Conservation (phyloP, 2,797 vertebrate species). For the Eidolon dupreanum region DNA sequence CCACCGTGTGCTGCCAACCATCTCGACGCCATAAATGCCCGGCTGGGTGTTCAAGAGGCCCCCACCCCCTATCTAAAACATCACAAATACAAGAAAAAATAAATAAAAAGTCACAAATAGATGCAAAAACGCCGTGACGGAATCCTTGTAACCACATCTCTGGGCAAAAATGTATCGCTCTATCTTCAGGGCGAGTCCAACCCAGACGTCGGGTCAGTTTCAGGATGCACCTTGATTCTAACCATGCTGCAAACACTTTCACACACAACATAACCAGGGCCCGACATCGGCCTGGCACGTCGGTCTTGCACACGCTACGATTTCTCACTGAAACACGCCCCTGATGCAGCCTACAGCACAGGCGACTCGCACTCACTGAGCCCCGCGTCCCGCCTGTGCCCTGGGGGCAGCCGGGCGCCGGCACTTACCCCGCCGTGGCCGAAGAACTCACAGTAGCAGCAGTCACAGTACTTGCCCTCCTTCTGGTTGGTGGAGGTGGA, state of each 20-base stretch:
- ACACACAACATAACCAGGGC: rapidly evolving
- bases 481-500: conserved; percentile 99
- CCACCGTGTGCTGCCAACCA: rapidly evolving
- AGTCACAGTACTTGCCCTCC: conserved; percentile 99
- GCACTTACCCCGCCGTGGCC: conserved; percentile 97
- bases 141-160: rapidly evolving
- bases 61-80: background rate
- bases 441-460: conserved; percentile 99
- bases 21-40: rapidly evolving
- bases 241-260: rapidly evolving
- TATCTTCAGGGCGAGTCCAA: background rate
- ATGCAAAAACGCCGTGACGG: background rate
- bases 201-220: rapidly evolving
- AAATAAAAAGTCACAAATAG: background rate
- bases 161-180: rapidly evolving
- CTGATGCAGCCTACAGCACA: rapidly evolving
- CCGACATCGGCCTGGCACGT: rapidly evolving
- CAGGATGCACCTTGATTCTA: rapidly evolving
- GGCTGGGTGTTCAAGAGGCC: rapidly evolving
- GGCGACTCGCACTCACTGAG: no score
- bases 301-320: background rate
- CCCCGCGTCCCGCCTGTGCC: no score
- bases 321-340: rapidly evolving
- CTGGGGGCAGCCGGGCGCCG: no score
- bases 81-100: no score